Base-by-base conservation (phyloP, 2,113 vertebrate genomes). In the Orcinus orca region DNA sequence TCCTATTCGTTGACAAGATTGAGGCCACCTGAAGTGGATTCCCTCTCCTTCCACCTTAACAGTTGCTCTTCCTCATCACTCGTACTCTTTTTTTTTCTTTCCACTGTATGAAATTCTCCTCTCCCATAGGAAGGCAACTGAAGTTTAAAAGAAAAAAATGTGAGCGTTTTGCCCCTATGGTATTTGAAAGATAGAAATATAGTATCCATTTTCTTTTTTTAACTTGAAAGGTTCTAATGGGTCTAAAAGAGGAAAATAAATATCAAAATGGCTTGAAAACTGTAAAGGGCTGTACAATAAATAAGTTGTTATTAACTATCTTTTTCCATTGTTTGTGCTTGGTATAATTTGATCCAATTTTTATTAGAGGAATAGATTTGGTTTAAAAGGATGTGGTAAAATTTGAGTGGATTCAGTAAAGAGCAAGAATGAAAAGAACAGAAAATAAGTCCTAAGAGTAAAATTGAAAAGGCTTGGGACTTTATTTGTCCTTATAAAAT, bases 351-450 rank as follows among this genome's bases (percentile, higher is more conserved):
- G 33, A 91, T 38, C 8, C 38, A 71, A 1, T 74, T 95, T 92
- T 96, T 95, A 15, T 90, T 94, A 95, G 18, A 70, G 80, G 70
- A 29, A 60, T 68, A 73, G 53, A 84, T 87, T 95, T 93, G 12
- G 6, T 70, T 94, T 88, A 38, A 91, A 88, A 91, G 38, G 14
- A 38, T n/a, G 11, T 2, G 14, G 31, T 60, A 62, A 11, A 88
- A 73, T 85, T 71, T 58, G 70, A 93, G 23, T 85, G 29, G 33
- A 50, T 67, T 87, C 4, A 25, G 17, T 95, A 44, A 94, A 71
- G 36, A 90, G 1, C 10, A 53, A 21, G 47, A 18, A 36, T 90
- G 65, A 76, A 55, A 88, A 88, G 38, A 84, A 70, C 12, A 95
- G 65, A 50, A 84, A 71, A 41, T 62, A 55, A 17, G 5, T 20